Percentiles rank a stretch among this genome's conserved stretches.
These are phyloP conservation scores for Lepidochrysops patricia DNA, from an alignment of 2,888 invertebrate genomes.

Conservation along the genomic window DNA sequence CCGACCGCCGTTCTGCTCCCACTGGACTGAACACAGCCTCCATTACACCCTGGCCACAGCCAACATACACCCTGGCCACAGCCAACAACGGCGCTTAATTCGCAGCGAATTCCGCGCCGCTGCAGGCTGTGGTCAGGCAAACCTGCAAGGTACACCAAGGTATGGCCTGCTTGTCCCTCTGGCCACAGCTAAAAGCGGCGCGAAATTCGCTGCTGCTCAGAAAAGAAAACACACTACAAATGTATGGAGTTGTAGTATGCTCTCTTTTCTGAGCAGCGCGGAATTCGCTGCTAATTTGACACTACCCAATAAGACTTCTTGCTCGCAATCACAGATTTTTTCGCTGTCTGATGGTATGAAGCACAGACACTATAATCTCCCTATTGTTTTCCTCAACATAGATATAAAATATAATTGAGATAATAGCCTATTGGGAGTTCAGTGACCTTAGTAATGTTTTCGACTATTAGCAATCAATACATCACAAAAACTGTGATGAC, in stretches of 20 bases:
- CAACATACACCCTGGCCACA: no score
- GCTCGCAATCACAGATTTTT: neutral
- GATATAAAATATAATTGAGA: neutral
- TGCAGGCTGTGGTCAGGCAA: no score
- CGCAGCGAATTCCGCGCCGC: no score
- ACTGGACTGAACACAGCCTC: constrained; percentile 78
- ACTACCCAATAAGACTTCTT: no score
- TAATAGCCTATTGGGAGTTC: constrained; percentile 11
- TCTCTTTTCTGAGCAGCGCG: no score
- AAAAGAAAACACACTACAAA: no score
- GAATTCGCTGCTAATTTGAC: neutral
- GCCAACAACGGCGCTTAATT: no score
- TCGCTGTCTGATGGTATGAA: neutral
- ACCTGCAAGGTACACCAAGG: no score
- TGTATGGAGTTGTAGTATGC: no score
- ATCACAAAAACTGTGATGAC: constrained; percentile 20
- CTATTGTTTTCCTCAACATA: neutral
- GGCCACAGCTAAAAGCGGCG: no score
- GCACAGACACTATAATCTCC: neutral
- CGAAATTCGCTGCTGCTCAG: no score
- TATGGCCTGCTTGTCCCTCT: no score
- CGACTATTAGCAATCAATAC: constrained; percentile 20
- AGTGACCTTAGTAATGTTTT: constrained; percentile 7
- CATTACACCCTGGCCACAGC: constrained; percentile 21
- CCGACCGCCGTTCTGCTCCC: constrained; percentile 88